These are phyloP conservation scores for Lordiphosa mommai DNA, from an alignment of 1,140 invertebrate species.

Conservation along the genomic window DNA sequence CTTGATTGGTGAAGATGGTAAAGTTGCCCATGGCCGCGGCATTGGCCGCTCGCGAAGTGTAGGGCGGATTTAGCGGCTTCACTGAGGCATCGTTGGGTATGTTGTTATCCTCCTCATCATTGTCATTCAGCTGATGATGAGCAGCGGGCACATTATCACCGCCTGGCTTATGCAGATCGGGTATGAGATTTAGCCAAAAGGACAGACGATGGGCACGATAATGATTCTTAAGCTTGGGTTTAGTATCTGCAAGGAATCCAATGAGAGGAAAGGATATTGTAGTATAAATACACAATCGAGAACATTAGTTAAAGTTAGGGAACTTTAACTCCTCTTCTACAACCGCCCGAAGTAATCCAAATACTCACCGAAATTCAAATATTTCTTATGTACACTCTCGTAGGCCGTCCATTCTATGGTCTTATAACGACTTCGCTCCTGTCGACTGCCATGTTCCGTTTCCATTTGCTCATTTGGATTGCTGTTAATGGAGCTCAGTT, in stretches of 20 bases:
- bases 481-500: slow-evolving; percentile 80
- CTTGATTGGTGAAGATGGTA: slow-evolving; percentile 77
- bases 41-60: slow-evolving; percentile 78
- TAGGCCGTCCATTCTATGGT: slow-evolving; percentile 95
- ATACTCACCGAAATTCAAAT: slow-evolving; percentile 94
- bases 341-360: too few relatives aligned
- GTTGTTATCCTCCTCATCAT: slow-evolving; percentile 82
- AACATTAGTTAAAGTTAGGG: background rate
- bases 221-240: slow-evolving; percentile 94
- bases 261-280: background rate
- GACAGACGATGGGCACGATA: slow-evolving; percentile 96
- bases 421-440: slow-evolving; percentile 88
- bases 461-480: slow-evolving; percentile 93
- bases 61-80: slow-evolving; percentile 80
- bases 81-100: slow-evolving; percentile 80
- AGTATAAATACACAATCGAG: too few relatives aligned
- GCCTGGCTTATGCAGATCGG: slow-evolving; percentile 94
- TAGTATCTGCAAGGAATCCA: slow-evolving; percentile 84
- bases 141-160: slow-evolving; percentile 90
- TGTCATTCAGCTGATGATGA: slow-evolving; percentile 92
- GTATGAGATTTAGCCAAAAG: slow-evolving; percentile 97
- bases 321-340: too few relatives aligned
- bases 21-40: slow-evolving; percentile 79
- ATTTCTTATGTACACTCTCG: slow-evolving; percentile 94
- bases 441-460: slow-evolving; percentile 83